Conservation (phyloP, 2,797 vertebrate species). For the Fundulus diaphanus region DNA sequence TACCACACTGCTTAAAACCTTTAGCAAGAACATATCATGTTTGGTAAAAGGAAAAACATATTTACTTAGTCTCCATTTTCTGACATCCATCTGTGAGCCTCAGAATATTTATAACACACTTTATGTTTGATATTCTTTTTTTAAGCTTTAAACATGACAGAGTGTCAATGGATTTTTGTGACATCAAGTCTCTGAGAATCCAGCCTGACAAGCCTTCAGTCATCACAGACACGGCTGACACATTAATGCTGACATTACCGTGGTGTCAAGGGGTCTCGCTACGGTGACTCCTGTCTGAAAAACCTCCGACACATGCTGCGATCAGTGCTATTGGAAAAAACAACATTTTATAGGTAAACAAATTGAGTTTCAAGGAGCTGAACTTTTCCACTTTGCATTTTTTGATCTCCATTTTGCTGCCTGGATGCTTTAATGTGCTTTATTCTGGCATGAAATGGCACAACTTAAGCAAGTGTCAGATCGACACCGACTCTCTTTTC, state of each 20-base stretch:
- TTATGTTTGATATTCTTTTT: neutral
- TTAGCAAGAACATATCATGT: neutral
- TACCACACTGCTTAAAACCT: neutral
- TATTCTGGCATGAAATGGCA: constrained; percentile 1
- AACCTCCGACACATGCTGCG: constrained; percentile 2
- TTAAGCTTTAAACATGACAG: constrained; percentile 19
- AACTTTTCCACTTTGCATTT: neutral
- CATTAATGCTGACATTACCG: constrained; percentile 12
- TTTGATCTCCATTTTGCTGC: neutral
- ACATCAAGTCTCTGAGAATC: constrained; percentile 36
- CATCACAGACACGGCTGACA: constrained; percentile 29
- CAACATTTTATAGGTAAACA: neutral
- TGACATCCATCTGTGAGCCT: neutral
- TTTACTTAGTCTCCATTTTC: neutral
- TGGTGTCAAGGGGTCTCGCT: constrained; percentile 17
- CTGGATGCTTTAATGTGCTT: neutral
- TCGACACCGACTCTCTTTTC: constrained; percentile 2
- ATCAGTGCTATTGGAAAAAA: neutral
- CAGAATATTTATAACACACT: neutral
- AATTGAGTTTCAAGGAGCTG: neutral
- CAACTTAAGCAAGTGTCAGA: neutral
- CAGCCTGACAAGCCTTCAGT: constrained; percentile 24
- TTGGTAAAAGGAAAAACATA: neutral
- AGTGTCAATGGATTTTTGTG: constrained; percentile 14
- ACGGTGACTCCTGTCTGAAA: constrained; percentile 19